Evolutionary conservation across 2,888 invertebrate species (phyloP).

Genomic region (Limnephilus auricula): DNA sequence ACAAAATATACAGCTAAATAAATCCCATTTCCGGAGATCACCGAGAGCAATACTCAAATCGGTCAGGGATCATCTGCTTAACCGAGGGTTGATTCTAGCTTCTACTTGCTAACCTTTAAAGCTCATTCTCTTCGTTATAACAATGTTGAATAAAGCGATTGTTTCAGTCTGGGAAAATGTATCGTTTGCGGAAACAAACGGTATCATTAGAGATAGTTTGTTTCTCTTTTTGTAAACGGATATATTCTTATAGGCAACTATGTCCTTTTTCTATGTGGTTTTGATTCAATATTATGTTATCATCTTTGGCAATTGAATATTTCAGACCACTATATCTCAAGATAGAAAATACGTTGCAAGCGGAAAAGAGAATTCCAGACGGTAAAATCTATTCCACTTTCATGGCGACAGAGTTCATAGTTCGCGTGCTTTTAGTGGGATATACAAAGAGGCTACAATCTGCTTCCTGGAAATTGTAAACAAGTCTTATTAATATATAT

Average conservation of each 20-base stretch:
- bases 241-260: too few relatives aligned
- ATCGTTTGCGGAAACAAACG: not conserved
- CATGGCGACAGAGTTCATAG: not conserved
- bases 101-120: not conserved
- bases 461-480: not conserved
- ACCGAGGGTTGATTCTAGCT: not conserved
- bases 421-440: not conserved
- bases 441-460: not conserved
- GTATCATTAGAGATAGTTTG: not conserved
- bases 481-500: not conserved
- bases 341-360: not conserved
- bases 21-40: constrained; percentile 51
- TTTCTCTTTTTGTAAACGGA: not conserved
- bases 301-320: too few relatives aligned
- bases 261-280: too few relatives aligned
- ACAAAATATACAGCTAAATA: constrained; percentile 57
- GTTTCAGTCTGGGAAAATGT: not conserved
- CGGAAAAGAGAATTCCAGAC: not conserved
- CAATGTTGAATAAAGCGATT: not conserved
- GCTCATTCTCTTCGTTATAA: not conserved
- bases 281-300: too few relatives aligned
- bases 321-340: not conserved
- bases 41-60: constrained; percentile 45
- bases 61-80: constrained; percentile 46
- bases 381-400: not conserved